Evolutionary conservation across 2,113 vertebrate species (phyloP), one percentile per base, ranked within the genome.

Genomic region (Drymodes brunneopygia): DNA sequence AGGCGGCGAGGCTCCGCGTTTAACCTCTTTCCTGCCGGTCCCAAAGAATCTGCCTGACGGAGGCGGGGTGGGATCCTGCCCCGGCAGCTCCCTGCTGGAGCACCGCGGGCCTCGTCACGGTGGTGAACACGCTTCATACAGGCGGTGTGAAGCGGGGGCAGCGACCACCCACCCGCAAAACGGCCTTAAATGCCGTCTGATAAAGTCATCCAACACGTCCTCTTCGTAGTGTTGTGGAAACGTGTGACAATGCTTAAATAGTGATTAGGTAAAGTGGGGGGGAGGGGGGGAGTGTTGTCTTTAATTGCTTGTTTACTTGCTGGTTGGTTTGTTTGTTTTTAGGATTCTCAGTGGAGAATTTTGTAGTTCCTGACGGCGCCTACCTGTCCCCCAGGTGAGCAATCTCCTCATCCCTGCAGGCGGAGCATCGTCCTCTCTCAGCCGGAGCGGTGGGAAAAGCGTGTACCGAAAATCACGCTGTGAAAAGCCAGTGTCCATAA

Each of bases 381-480:
- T 12, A 1, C 21, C 29, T 62, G 56, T 1, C 7, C 4, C 12
- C 19, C 33, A 20, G n/a, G 50, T 13, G 18, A 9, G 24, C 8
- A 3, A 0, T 18, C 12, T 9, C 25, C 71, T 36, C 36, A 1
- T 19, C 12, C 13, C 25, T 18, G 15, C 12, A 12, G 27, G 2
- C 0, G 1, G 0, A 15, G 10, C 18, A 0, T 29, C 7, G 24
- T 24, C 21, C 13, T 53, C 5, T 2, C 24, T 38, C 38, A 38
- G 38, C 38, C 38, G 38, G 38, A 38, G 38, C 38, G 38, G 38
- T 38, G 38, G 38, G 38, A 11, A 38, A 38, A 38, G 38, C 38
- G 11, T 11, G 38, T 38, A 7, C 8, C 17, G 67, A 53, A 45
- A 62, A 54, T 9, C 57, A 38, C 14, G 6, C 57, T 33, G 0